Evolutionary conservation across 2,113 vertebrate genomes (phyloP).

Genomic region (rat (Rattus norvegicus)): DNA sequence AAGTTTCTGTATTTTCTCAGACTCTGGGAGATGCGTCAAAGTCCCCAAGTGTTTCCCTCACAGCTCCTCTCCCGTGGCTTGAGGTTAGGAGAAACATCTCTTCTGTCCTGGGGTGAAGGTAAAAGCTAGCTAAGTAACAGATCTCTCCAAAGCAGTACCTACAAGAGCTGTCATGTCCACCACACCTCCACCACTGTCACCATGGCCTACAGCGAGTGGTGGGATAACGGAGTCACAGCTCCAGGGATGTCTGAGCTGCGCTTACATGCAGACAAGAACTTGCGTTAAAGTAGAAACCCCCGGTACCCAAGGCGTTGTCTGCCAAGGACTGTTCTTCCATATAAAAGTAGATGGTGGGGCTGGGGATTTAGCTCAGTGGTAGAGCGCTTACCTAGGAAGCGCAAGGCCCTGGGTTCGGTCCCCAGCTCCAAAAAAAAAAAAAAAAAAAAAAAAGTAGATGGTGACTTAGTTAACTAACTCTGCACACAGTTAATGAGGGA

Average conservation of each 20-base stretch:
- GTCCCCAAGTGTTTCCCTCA: background rate
- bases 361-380: too few relatives aligned
- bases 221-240: background rate
- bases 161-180: background rate
- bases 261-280: background rate
- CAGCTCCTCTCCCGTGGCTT: background rate
- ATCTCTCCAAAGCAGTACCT: conserved; percentile 16
- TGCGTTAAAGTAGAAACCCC: background rate
- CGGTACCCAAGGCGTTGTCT: background rate
- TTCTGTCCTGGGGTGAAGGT: background rate
- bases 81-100: background rate
- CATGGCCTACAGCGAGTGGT: background rate
- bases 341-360: background rate
- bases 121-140: background rate
- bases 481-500: background rate
- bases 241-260: background rate
- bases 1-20: background rate
- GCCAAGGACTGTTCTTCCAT: background rate
- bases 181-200: background rate
- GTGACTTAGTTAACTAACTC: background rate
- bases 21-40: background rate
- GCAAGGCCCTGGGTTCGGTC: too few relatives aligned
- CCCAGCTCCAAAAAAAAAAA: too few relatives aligned
- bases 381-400: too few relatives aligned
- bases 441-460: background rate